Conservation (phyloP, 2,113 vertebrate species). For the Pithys albifrons region DNA sequence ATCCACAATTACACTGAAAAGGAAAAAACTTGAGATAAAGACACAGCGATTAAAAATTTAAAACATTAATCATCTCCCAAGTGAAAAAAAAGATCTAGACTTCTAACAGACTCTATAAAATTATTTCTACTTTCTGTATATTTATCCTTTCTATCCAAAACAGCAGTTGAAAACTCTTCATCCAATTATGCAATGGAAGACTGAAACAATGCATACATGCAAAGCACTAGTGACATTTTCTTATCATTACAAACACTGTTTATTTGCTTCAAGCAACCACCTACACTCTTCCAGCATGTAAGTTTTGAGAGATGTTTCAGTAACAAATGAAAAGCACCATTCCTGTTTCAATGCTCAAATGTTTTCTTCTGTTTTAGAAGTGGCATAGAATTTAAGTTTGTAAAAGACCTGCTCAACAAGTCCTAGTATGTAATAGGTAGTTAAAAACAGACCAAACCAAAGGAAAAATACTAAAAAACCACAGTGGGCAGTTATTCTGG, state of each 20-base stretch:
- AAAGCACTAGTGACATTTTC: neutral
- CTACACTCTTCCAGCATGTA: neutral
- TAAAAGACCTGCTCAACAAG: neutral
- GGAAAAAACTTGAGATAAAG: neutral
- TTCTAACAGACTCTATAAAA: neutral
- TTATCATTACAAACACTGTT: neutral
- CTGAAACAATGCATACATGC: neutral
- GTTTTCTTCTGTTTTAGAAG: neutral
- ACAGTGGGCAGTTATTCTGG: neutral
- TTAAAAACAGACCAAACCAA: neutral
- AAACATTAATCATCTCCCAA: neutral
- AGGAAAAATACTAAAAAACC: neutral
- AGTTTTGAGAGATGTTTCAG: neutral
- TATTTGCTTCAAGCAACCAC: neutral
- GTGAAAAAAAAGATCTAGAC: neutral
- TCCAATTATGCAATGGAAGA: neutral
- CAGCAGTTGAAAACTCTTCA: neutral
- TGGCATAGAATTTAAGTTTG: neutral
- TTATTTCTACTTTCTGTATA: neutral
- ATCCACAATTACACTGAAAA: neutral
- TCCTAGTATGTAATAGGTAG: neutral
- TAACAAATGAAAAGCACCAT: neutral
- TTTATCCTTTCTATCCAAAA: neutral
- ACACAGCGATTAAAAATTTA: neutral
- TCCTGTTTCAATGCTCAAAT: neutral